Conservation (phyloP, 2,113 vertebrate species). For the Oxyruncus cristatus region DNA sequence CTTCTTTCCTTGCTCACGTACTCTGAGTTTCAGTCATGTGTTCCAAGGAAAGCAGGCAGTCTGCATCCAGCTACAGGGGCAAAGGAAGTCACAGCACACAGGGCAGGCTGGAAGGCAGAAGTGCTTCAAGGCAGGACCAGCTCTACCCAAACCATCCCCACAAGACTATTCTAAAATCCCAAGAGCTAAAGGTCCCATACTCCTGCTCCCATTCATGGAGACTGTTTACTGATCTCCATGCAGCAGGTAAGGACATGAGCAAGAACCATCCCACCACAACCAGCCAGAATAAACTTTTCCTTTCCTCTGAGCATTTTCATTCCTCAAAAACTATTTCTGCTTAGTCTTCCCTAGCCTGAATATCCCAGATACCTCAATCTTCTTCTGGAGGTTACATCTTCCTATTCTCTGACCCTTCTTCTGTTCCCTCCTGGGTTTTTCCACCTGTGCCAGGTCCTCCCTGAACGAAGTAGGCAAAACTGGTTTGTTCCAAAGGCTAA, state of each 20-base stretch:
- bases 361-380: background rate
- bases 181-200: background rate
- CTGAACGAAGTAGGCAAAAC: fast-evolving
- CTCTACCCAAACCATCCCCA: background rate
- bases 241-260: background rate
- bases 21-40: background rate
- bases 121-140: background rate
- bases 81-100: background rate
- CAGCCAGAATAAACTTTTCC: background rate
- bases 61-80: background rate
- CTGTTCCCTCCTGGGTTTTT: background rate
- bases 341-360: background rate
- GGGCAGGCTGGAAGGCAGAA: background rate
- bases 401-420: background rate
- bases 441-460: background rate
- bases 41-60: background rate
- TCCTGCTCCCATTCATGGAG: background rate
- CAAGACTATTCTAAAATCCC: background rate
- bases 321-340: background rate
- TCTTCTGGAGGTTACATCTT: background rate
- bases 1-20: background rate
- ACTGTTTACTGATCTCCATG: background rate
- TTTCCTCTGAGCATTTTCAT: background rate
- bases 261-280: background rate
- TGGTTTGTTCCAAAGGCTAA: background rate